Percentiles rank a stretch among this genome's conserved stretches.
Evolutionary conservation across 2,113 vertebrate species (phyloP).

Genomic region (Xiphorhynchus elegans): DNA sequence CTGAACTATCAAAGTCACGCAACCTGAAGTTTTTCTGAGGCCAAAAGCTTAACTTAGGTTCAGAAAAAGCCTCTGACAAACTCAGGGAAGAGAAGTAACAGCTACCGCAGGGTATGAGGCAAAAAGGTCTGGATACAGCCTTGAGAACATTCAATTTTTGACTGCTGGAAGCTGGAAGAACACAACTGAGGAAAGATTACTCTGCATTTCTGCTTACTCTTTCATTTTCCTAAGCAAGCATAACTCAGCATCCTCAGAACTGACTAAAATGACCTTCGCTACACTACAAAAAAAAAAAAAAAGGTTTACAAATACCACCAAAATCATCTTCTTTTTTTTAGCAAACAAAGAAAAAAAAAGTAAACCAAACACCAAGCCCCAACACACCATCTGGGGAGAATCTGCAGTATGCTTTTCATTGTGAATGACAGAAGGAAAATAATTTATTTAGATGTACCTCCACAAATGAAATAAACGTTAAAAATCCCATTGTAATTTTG

Average conservation of each 20-base stretch:
- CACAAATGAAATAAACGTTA: not conserved
- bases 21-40: not conserved
- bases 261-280: not conserved
- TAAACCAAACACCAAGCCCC: rapidly evolving
- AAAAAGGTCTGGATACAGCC: not conserved
- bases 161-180: not conserved
- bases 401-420: not conserved
- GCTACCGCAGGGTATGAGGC: not conserved
- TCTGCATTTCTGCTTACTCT: not conserved
- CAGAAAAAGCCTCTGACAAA: not conserved
- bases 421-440: not conserved
- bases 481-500: not conserved
- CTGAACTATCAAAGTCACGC: not conserved
- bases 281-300: not conserved
- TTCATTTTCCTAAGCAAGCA: not conserved
- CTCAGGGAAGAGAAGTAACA: not conserved
- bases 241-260: not conserved
- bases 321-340: not conserved
- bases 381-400: not conserved
- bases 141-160: not conserved
- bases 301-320: not conserved
- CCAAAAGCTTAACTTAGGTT: not conserved
- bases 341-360: not conserved
- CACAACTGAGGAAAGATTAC: not conserved
- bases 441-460: not conserved